Evolutionary conservation across 2,113 vertebrate genomes (phyloP).

Genomic region (Nothocercus nigrocapillus): DNA sequence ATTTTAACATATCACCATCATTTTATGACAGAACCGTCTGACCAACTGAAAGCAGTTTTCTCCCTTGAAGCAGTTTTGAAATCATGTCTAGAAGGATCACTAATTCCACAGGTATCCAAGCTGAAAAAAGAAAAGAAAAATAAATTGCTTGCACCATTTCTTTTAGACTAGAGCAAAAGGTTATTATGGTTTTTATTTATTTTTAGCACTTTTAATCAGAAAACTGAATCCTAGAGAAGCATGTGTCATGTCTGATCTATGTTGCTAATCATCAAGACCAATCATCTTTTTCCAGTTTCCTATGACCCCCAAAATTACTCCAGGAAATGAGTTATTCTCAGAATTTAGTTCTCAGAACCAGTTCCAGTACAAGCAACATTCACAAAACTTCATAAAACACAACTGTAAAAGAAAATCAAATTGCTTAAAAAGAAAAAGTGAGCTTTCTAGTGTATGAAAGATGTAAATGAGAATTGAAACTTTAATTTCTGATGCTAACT

Average conservation of each 20-base stretch:
- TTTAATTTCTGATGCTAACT: neutral
- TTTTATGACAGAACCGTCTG: neutral
- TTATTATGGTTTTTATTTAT: neutral
- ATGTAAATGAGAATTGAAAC: neutral
- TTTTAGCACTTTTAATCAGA: slow-evolving; percentile 2
- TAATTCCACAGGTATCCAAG: slow-evolving; percentile 40
- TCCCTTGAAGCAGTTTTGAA: neutral
- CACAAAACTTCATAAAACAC: neutral
- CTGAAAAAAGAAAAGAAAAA: slow-evolving; percentile 47
- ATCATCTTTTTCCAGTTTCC: neutral
- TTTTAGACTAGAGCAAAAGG: neutral
- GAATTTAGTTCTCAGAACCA: neutral
- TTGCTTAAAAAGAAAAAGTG: neutral
- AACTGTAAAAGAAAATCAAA: neutral
- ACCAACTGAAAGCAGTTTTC: slow-evolving; percentile 42
- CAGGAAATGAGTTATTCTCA: neutral
- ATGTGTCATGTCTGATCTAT: neutral
- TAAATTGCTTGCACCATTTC: neutral
- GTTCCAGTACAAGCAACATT: neutral
- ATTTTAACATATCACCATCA: neutral
- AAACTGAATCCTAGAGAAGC: neutral
- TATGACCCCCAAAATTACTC: neutral
- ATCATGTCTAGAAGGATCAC: slow-evolving; percentile 35
- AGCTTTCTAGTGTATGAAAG: neutral
- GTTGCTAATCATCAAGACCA: neutral